Conservation (phyloP, 2,888 invertebrate species). For the Habroteleia sp. region DNA sequence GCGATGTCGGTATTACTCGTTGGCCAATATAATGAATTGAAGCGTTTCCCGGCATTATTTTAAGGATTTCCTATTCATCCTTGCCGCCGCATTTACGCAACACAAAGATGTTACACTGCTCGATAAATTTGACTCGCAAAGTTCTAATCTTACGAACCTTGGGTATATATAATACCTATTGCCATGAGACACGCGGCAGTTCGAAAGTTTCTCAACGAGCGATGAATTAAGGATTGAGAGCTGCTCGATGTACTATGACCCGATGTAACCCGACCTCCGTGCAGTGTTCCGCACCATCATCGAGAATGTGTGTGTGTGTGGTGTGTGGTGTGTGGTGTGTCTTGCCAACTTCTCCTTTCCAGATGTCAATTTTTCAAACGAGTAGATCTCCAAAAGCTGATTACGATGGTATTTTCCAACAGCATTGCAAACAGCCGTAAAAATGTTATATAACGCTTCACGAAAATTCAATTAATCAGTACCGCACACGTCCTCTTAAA, state of each 20-base stretch:
- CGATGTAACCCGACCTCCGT: slow-evolving; percentile 48
- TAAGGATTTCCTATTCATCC: slow-evolving; percentile 54
- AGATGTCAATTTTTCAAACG: slow-evolving; percentile 45
- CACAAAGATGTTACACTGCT: slow-evolving; percentile 54
- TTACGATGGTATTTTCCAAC: slow-evolving; percentile 8
- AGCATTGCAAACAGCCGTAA: neutral
- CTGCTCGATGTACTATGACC: slow-evolving; percentile 58
- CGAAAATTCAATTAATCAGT: too few species aligned
- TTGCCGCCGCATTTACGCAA: slow-evolving; percentile 31
- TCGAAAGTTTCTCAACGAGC: slow-evolving; percentile 60
- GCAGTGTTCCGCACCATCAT: slow-evolving; percentile 44
- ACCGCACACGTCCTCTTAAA: too few species aligned
- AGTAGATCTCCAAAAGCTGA: slow-evolving; percentile 21
- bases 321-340: too few species aligned
- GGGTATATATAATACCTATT: slow-evolving; percentile 62
- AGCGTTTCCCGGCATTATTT: slow-evolving; percentile 53
- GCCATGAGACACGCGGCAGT: slow-evolving; percentile 61
- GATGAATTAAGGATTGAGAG: slow-evolving; percentile 64
- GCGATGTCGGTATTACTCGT: slow-evolving; percentile 42
- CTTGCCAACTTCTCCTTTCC: slow-evolving; percentile 18
- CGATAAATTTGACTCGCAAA: slow-evolving; percentile 64
- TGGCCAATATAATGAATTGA: slow-evolving; percentile 54
- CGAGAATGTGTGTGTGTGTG: slow-evolving; percentile 29
- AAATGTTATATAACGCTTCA: neutral
- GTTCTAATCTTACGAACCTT: slow-evolving; percentile 62